Conservation (phyloP, 2,888 invertebrate species). For the Endotricha flammealis region DNA sequence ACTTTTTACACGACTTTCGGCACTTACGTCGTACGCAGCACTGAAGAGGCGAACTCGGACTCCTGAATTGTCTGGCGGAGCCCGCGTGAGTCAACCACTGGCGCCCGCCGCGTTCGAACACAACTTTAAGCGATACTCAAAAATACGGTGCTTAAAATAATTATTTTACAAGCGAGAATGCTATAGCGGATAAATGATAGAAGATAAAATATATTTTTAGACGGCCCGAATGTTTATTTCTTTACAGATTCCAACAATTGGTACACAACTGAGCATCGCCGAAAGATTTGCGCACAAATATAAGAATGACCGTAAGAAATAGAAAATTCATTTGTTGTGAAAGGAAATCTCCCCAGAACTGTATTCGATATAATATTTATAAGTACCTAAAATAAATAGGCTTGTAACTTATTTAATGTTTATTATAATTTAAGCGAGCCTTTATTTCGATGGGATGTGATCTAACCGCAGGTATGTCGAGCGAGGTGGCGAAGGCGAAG, state of each 20-base stretch:
- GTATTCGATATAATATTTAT: too few relatives aligned
- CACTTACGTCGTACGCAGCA: slow-evolving; percentile 74
- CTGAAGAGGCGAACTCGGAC: slow-evolving; percentile 60
- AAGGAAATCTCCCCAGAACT: too few relatives aligned
- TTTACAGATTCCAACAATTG: slow-evolving; percentile 34
- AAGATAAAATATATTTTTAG: slow-evolving; percentile 45
- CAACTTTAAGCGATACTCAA: slow-evolving; percentile 41
- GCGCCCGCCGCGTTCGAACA: slow-evolving; percentile 32
- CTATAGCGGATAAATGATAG: slow-evolving; percentile 41
- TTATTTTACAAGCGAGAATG: slow-evolving; percentile 37
- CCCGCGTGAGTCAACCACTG: slow-evolving; percentile 54
- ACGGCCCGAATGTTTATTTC: slow-evolving; percentile 41
- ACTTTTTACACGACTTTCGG: slow-evolving; percentile 77
- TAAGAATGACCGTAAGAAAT: too few relatives aligned
- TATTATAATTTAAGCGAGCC: too few relatives aligned
- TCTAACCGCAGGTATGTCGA: not conserved
- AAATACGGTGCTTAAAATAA: slow-evolving; percentile 51
- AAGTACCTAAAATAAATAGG: too few relatives aligned
- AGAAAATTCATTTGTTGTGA: too few relatives aligned
- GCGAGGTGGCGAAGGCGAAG: not conserved
- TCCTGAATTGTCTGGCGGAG: slow-evolving; percentile 60
- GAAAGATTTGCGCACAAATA: slow-evolving; percentile 5
- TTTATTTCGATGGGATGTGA: too few relatives aligned
- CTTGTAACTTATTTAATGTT: too few relatives aligned
- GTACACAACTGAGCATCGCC: slow-evolving; percentile 21